Evolutionary conservation across 2,113 vertebrate species (phyloP), one percentile per base, ranked within the genome.

Genomic region (Mohoua ochrocephala): DNA sequence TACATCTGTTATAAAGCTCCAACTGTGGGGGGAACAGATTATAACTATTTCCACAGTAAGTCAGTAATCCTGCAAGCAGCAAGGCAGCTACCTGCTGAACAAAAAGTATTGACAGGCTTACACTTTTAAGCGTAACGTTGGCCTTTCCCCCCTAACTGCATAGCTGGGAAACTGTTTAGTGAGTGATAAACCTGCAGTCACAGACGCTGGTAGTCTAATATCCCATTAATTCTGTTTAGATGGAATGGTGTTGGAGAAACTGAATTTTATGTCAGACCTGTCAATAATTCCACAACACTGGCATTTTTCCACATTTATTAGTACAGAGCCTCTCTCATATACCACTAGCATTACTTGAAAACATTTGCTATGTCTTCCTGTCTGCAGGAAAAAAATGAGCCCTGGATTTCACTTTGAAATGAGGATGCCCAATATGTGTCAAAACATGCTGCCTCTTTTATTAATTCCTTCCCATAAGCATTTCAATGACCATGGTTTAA

Each of bases 241-340:
- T 89, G 59, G 65, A 96, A 95, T 37, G 15, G 45, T 80, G 53
- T 83, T 59, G 54, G 30, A 87, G 64, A 93, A 94, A 91, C 85
- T 77, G 81, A 73, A 84, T 94, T 93, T 78, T 87, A 49, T 87
- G 41, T 92, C 89, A 82, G 88, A 80, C 42, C 82, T 97, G 68
- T 59, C 71, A 84, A 73, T 89, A 95, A 37, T 63, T 94, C 53
- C 69, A 53, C 63, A 89, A 30, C 26, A 22, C 52, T 60, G 49
- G 57, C 41, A 71, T 86, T 90, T 54, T 78, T 42, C 49, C 52
- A 89, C 15, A 7, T 70, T 86, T 91, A 35, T 83, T 84, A 68
- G 31, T 63, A 49, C 49, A 53, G 23, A 37, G 21, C 21, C 23
- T 88, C 41, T 93, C 42, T 81, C 54, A 39, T 84, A 63, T 30